Evolutionary conservation across 2,888 invertebrate species (phyloP), one percentile per base, ranked within the genome.

Genomic region (Steromphala cineraria): DNA sequence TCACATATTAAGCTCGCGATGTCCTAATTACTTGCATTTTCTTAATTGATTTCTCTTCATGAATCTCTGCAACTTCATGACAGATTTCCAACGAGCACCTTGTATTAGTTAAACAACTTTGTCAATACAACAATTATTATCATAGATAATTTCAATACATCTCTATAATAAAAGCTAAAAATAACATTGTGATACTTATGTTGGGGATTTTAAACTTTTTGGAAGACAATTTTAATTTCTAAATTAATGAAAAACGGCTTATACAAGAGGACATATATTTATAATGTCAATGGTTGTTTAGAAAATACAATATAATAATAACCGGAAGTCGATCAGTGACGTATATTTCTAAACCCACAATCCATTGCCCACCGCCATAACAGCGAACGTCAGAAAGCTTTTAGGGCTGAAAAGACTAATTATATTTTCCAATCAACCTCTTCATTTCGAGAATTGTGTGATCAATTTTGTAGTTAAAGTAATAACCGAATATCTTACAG

Each of bases 311-410:
- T 24, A 19, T 17, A 67, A 19, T 40, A 76, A 40, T 19, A 52
- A 36, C 67, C 80, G 82, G 82, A 82, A 82, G 82, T 78, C 36
- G 46, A 40, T 28, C 15, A 46, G 67, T 82, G 82, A 82, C 82
- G 82, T 82, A 79, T 75, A 71, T 76, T 28, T 80, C 75, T 55
- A 36, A 56, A 77, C 82, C 82, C 82, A 82, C 77, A 55, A 82
- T 75, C 56, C 82, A 56, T 82, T 80, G 82, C 80, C 80, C 82
- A 77, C 80, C 82, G 82, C 82, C 82, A 82, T 82, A 71, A 80
- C 62, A 62, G 62, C 62, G 62, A 62, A 62, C 62, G 28, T 21
- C 62, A 62, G 62, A 62, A 62, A 62, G 28, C 62, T 62, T 62
- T 62, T 62, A 13, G 62, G 62, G 62, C 62, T 28, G 36, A 62